These are phyloP conservation scores for Dendrolimus punctatus DNA, from an alignment of 1,140 invertebrate genomes.

Conservation along the genomic window DNA sequence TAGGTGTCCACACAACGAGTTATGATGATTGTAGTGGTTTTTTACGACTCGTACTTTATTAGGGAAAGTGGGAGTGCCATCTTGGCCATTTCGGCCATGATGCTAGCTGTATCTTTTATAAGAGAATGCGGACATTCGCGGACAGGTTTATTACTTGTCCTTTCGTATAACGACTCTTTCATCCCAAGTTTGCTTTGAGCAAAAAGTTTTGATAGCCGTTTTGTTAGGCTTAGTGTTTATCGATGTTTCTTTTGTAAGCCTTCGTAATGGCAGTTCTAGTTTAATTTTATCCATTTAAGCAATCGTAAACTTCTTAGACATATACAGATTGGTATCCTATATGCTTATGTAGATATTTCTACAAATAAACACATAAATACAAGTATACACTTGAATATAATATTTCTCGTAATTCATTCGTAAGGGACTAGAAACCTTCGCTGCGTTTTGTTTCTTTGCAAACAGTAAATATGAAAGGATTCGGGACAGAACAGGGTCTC, in stretches of 20 bases:
- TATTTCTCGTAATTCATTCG: too few species aligned
- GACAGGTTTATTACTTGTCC: constrained; percentile 37
- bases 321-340: constrained; percentile 1
- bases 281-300: not conserved
- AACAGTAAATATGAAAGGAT: too few species aligned
- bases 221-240: constrained; percentile 1
- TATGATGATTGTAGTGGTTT: constrained; percentile 64
- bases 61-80: constrained; percentile 34
- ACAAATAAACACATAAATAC: too few species aligned
- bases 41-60: constrained; percentile 54
- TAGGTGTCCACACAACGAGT: constrained; percentile 24
- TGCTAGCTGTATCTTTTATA: constrained; percentile 36
- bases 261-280: constrained; percentile 2
- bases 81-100: constrained; percentile 31
- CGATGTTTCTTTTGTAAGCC: constrained; percentile 3
- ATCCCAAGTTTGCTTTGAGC: constrained; percentile 16
- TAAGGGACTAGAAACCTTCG: too few species aligned
- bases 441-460: too few species aligned
- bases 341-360: not conserved
- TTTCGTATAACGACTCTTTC: constrained; percentile 26
- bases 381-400: too few species aligned
- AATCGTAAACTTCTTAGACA: not conserved
- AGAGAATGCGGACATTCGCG: constrained; percentile 28
- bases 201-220: constrained; percentile 11
- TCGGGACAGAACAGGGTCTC: too few species aligned